Conservation (phyloP, 2,113 vertebrate species). For the Aptenodytes forsteri region DNA sequence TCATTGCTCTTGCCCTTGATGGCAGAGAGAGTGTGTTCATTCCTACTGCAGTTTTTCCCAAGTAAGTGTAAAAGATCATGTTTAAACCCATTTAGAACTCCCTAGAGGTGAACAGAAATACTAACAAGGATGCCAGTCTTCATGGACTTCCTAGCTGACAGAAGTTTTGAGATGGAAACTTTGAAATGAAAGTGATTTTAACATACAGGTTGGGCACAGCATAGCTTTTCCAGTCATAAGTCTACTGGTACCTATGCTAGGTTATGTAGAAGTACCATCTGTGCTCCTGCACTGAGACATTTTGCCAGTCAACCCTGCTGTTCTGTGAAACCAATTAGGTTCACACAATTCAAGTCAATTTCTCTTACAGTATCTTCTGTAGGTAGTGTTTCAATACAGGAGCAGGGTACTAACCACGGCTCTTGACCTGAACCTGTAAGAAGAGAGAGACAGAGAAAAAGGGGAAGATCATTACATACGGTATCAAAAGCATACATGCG, state of each 20-base stretch:
- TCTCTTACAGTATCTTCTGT: conserved; percentile 13
- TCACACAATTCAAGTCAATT: conserved; percentile 25
- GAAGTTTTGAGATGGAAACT: not conserved
- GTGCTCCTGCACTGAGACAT: conserved; percentile 6
- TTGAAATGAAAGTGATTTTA: not conserved
- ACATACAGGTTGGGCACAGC: not conserved
- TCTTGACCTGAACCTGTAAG: conserved; percentile 43
- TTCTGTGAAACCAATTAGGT: conserved; percentile 55
- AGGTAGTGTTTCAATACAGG: conserved; percentile 23
- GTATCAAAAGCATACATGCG: not conserved
- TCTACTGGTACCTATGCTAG: not conserved
- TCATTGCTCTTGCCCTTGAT: not conserved
- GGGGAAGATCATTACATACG: not conserved
- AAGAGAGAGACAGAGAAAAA: not conserved
- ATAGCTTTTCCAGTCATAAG: conserved; percentile 4
- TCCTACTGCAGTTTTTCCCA: not conserved
- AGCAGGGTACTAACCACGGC: conserved; percentile 8
- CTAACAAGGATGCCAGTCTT: not conserved
- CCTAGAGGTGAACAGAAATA: not conserved
- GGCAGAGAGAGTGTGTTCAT: not conserved
- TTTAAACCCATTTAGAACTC: not conserved
- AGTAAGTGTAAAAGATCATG: not conserved
- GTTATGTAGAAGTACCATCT: conserved; percentile 44
- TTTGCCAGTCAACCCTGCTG: conserved; percentile 46
- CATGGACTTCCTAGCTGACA: not conserved